Percentiles rank a stretch among this genome's conserved stretches.
phyloP scores from a whole-genome alignment of 2,888 invertebrate genomes.

The Balanococcus diminutus region DNA sequence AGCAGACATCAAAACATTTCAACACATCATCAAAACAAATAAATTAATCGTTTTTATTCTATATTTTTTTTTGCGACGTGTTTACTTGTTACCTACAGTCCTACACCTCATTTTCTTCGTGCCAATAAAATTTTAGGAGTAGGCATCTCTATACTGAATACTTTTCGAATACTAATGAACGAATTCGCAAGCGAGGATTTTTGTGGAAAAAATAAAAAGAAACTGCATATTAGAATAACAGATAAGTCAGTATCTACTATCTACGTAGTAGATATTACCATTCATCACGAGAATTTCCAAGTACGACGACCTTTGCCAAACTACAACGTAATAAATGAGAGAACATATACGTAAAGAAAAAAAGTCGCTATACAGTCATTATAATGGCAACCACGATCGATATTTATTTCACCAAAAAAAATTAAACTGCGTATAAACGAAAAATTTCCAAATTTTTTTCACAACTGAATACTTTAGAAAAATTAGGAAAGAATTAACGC shows the following conservation, averaged over 20 bases:
- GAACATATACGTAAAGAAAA: neutral
- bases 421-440: neutral
- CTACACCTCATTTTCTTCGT: neutral
- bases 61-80: neutral
- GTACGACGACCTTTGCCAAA: slow-evolving; percentile 10
- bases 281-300: neutral
- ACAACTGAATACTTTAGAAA: neutral
- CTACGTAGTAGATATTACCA: neutral
- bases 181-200: neutral
- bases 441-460: neutral
- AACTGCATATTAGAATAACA: neutral
- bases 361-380: neutral
- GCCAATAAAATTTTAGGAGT: neutral
- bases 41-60: neutral
- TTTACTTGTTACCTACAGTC: neutral
- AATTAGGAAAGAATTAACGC: neutral
- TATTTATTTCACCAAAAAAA: neutral
- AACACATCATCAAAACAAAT: slow-evolving; percentile 3
- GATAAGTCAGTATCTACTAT: neutral
- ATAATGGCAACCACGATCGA: slow-evolving; percentile 7
- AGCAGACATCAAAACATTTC: slow-evolving; percentile 2
- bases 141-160: neutral
- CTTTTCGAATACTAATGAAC: neutral
- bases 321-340: slow-evolving; percentile 4
- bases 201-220: neutral